Evolutionary conservation across 2,113 vertebrate species (phyloP).

Genomic region (Leptobrachium leishanense): DNA sequence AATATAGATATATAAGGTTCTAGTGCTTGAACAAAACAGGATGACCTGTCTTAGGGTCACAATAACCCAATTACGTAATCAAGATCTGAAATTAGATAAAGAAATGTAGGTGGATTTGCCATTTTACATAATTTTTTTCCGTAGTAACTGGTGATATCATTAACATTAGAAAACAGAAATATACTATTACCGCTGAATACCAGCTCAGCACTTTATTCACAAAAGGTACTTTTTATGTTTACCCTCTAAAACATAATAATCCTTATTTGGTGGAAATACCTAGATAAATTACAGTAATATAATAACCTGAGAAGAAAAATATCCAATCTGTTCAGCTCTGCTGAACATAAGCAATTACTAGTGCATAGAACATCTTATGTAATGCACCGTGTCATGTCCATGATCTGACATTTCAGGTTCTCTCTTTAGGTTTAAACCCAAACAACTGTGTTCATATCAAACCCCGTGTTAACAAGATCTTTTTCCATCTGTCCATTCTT

Average conservation of each 20-base stretch:
- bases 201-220: conserved; percentile 14
- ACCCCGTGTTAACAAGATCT: conserved; percentile 70
- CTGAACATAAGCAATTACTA: conserved; percentile 13
- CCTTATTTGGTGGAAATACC: too few species aligned
- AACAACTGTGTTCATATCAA: conserved; percentile 93
- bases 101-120: too few species aligned
- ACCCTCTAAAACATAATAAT: not conserved
- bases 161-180: too few species aligned
- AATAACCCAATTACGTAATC: too few species aligned
- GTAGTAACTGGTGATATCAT: too few species aligned
- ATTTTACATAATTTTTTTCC: too few species aligned
- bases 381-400: not conserved
- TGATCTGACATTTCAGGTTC: not conserved
- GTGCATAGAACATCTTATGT: not conserved
- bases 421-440: conserved; percentile 79
- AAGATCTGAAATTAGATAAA: too few species aligned
- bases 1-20: too few species aligned
- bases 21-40: too few species aligned
- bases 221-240: not conserved
- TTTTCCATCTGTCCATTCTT: conserved; percentile 60
- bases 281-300: not conserved
- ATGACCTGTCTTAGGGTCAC: too few species aligned
- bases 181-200: conserved; percentile 4
- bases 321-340: not conserved
- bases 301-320: not conserved